Conservation (phyloP, 1,140 invertebrate genomes). For the Drosophila varians region DNA sequence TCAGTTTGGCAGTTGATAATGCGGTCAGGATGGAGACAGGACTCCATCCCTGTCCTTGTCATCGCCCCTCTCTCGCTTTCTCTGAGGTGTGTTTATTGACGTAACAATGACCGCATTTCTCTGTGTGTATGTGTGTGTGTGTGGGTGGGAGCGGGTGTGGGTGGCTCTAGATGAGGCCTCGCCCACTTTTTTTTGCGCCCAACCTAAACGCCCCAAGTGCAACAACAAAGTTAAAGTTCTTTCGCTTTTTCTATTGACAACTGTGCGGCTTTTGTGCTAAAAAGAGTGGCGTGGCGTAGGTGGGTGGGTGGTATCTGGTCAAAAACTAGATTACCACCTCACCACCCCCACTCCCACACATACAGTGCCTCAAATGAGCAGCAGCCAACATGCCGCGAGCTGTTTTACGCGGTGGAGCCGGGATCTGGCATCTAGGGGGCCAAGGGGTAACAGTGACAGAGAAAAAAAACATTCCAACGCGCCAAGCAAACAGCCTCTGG, state of each 20-base stretch:
- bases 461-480: conserved; percentile 51
- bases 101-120: conserved; percentile 48
- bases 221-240: conserved; percentile 45
- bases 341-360: conserved; percentile 4
- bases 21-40: conserved; percentile 32
- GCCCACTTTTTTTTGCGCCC: neutral
- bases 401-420: conserved; percentile 17
- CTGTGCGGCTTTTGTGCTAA: conserved; percentile 36
- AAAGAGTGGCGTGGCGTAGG: neutral
- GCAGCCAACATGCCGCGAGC: conserved; percentile 43
- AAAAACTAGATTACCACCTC: neutral
- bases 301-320: neutral
- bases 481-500: conserved; percentile 51
- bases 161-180: neutral
- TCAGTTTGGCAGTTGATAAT: conserved; percentile 50
- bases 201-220: conserved; percentile 4
- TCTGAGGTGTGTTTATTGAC: conserved; percentile 23
- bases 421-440: neutral
- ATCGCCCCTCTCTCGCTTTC: neutral
- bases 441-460: conserved; percentile 21
- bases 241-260: conserved; percentile 37
- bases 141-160: too few species aligned
- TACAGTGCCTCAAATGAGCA: conserved; percentile 40
- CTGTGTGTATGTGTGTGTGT: neutral
- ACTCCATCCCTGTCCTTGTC: neutral